A percentile compares a stretch with the other conserved stretches of the same genome.
Conservation (phyloP, 2,113 vertebrate species). For the Phodopus roborovskii region DNA sequence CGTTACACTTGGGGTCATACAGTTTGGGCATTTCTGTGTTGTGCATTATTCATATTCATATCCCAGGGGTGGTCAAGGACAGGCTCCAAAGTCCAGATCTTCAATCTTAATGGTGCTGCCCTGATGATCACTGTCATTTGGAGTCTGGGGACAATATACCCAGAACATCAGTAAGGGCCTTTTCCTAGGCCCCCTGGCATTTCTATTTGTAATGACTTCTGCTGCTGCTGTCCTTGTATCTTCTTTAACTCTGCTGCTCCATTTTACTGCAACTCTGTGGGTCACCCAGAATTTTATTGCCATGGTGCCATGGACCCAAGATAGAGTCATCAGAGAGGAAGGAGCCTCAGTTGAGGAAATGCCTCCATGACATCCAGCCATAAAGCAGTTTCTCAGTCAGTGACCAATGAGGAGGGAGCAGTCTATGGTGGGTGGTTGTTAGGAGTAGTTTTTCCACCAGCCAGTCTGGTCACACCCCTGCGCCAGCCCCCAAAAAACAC, state of each 20-base stretch:
- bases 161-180: background rate
- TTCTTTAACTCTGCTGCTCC: background rate
- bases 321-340: too few species aligned
- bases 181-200: background rate
- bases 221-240: background rate
- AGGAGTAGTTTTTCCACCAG: too few species aligned
- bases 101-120: background rate
- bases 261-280: background rate
- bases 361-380: too few species aligned
- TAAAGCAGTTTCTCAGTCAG: too few species aligned
- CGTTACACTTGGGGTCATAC: conserved; percentile 95
- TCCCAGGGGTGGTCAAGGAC: conserved; percentile 95
- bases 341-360: too few species aligned
- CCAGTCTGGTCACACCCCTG: too few species aligned
- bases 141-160: too few species aligned
- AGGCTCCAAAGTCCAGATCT: background rate
- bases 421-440: too few species aligned
- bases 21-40: conserved; percentile 98
- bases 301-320: too few species aligned
- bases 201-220: background rate
- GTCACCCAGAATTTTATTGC: background rate
- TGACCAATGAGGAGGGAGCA: too few species aligned
- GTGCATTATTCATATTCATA: conserved; percentile 94
- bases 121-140: background rate
- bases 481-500: too few species aligned